Evolutionary conservation across 2,888 invertebrate genomes (phyloP).

Genomic region (Serrognathus titanus): DNA sequence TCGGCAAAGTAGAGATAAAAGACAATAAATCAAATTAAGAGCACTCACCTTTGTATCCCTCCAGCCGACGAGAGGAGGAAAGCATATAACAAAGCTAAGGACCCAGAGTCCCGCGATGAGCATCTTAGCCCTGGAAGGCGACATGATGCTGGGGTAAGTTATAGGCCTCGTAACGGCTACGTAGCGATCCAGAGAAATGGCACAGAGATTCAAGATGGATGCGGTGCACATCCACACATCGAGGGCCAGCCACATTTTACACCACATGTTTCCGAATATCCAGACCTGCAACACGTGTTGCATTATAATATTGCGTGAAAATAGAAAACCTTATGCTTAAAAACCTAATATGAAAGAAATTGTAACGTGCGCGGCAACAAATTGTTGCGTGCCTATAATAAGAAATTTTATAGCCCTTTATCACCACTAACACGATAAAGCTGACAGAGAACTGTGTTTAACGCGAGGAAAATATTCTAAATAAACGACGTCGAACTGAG

Average conservation of each 20-base stretch:
- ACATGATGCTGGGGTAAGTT: constrained; percentile 91
- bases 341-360: too few relatives aligned
- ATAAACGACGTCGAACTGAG: too few relatives aligned
- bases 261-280: constrained; percentile 96
- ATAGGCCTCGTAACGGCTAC: constrained; percentile 96
- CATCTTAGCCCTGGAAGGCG: constrained; percentile 76
- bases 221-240: constrained; percentile 99
- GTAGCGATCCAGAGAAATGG: constrained; percentile 92
- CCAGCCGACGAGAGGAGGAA: constrained; percentile 94
- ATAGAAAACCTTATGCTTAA: too few relatives aligned
- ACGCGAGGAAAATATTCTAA: too few relatives aligned
- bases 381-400: too few relatives aligned
- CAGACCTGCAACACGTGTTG: constrained; percentile 66
- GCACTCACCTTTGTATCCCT: constrained; percentile 68
- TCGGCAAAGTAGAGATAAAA: too few relatives aligned
- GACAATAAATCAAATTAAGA: too few relatives aligned
- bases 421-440: too few relatives aligned
- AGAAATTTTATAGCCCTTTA: too few relatives aligned
- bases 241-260: constrained; percentile 93
- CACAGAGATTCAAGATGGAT: constrained; percentile 92
- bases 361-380: too few relatives aligned
- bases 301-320: too few relatives aligned
- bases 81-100: constrained; percentile 92
- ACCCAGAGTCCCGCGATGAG: constrained; percentile 93
- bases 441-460: too few relatives aligned